A percentile compares a stretch with the other conserved stretches of the same genome.
Conservation (phyloP, 2,113 vertebrate genomes). For the Sialia sialis region DNA sequence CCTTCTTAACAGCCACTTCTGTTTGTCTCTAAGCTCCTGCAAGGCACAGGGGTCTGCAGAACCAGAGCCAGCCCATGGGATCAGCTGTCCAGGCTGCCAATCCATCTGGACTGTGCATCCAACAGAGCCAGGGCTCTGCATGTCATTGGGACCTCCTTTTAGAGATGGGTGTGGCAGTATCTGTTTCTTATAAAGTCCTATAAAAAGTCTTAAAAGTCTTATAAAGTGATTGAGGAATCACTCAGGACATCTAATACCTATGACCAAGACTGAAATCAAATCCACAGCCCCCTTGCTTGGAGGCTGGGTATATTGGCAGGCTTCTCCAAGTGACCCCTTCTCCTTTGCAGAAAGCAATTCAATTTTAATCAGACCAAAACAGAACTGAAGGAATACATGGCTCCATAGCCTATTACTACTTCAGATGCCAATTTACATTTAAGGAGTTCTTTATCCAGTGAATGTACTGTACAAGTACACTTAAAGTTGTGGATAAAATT, state of each 20-base stretch:
- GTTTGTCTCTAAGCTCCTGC: background rate
- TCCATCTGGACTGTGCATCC: rapidly evolving
- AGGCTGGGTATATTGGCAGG: rapidly evolving
- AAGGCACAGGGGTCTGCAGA: background rate
- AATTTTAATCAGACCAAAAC: background rate
- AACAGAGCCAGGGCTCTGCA: background rate
- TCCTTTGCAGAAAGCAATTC: background rate
- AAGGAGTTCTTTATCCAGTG: background rate
- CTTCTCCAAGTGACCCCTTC: background rate
- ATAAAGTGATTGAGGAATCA: too few species aligned
- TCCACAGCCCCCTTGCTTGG: background rate
- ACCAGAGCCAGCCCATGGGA: rapidly evolving
- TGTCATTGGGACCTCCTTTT: rapidly evolving
- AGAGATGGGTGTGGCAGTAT: background rate
- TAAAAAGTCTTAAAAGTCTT: too few species aligned
- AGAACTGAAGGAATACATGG: background rate
- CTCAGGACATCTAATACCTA: background rate
- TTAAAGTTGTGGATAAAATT: background rate
- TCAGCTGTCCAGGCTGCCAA: background rate
- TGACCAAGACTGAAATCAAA: background rate
- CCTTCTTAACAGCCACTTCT: rapidly evolving
- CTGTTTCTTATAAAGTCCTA: background rate
- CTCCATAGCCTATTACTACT: background rate
- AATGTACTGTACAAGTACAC: background rate
- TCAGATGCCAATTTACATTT: background rate